Conservation (phyloP, 2,113 vertebrate genomes). For the Edolisoma coerulescens region DNA sequence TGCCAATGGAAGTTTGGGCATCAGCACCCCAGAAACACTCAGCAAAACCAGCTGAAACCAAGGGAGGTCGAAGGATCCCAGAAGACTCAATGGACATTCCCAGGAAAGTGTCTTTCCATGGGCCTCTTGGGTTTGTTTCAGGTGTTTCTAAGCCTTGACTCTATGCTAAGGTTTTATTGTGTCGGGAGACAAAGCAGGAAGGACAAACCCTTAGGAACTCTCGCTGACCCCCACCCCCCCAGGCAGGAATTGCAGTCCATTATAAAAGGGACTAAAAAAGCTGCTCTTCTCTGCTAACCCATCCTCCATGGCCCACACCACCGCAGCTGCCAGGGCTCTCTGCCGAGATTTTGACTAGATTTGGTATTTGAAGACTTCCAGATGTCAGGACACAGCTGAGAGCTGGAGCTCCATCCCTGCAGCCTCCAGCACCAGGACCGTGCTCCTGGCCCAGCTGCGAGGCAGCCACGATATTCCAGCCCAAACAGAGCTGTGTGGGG, state of each 20-base stretch:
- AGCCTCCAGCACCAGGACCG: neutral
- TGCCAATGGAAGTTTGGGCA: neutral
- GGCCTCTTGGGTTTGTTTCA: neutral
- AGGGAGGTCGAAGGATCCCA: neutral
- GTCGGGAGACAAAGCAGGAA: neutral
- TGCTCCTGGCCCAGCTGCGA: neutral
- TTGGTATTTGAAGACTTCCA: slow-evolving; percentile 5
- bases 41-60: neutral
- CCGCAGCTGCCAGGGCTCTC: slow-evolving; percentile 1
- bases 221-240: neutral
- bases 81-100: neutral
- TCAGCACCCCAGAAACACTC: neutral
- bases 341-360: neutral
- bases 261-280: neutral
- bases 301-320: neutral
- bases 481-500: neutral
- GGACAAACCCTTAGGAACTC: neutral
- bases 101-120: neutral
- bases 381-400: neutral
- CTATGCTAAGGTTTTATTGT: neutral
- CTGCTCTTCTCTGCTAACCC: neutral
- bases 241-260: neutral
- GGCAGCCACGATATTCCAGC: neutral
- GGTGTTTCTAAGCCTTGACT: neutral
- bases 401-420: neutral